These are phyloP conservation scores for Beaufortia kweichowensis DNA, from an alignment of 2,113 vertebrate species.

Conservation along the genomic window DNA sequence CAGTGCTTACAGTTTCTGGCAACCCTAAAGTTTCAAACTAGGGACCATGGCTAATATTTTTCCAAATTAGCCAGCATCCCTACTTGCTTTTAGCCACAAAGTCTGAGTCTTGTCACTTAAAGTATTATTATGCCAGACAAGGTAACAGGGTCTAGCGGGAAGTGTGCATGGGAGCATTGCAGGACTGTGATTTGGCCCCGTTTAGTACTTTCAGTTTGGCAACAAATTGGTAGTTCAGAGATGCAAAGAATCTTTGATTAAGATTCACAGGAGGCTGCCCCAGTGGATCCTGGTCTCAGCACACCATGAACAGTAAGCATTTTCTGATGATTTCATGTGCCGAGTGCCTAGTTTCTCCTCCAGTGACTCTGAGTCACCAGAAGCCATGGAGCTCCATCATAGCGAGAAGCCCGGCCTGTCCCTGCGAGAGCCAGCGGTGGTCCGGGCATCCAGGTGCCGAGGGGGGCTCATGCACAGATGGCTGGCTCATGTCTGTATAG, in stretches of 20 bases:
- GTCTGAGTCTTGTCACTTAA: neutral
- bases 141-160: too few relatives aligned
- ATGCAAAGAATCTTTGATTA: slow-evolving; percentile 60
- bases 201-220: too few relatives aligned
- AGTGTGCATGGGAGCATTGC: too few relatives aligned
- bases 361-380: slow-evolving; percentile 51
- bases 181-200: too few relatives aligned
- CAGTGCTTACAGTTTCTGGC: too few relatives aligned
- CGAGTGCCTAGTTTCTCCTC: slow-evolving; percentile 27
- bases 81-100: too few relatives aligned
- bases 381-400: slow-evolving; percentile 46
- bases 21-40: too few relatives aligned
- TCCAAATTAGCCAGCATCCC: too few relatives aligned
- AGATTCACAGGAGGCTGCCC: slow-evolving; percentile 53
- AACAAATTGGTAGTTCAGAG: slow-evolving; percentile 28
- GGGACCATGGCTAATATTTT: too few relatives aligned
- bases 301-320: slow-evolving; percentile 58
- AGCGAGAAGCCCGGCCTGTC: slow-evolving; percentile 28
- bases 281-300: slow-evolving; percentile 56
- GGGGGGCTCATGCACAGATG: slow-evolving; percentile 49
- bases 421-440: slow-evolving; percentile 48
- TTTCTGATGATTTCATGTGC: slow-evolving; percentile 17
- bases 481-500: slow-evolving; percentile 38
- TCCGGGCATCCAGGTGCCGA: slow-evolving; percentile 42
- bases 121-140: neutral